Base-by-base conservation (phyloP, 2,888 invertebrate genomes). In the Volucella bombylans region DNA sequence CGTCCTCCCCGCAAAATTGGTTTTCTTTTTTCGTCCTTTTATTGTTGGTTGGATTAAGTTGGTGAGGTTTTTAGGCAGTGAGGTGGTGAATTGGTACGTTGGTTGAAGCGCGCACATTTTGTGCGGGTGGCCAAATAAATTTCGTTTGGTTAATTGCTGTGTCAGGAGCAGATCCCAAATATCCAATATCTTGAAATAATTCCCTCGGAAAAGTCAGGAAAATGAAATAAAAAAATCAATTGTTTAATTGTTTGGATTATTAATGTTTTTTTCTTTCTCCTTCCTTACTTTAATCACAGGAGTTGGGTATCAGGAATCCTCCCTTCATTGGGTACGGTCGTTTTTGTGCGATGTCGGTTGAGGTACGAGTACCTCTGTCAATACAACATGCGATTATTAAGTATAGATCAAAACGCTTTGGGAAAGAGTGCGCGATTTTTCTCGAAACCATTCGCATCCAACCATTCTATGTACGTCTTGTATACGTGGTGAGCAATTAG, bases 191-290 rank as follows among this genome's bases (percentile, higher is more conserved):
- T 69, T 52, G 49, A 72, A 47, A 54, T 50, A 64, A 65, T 71
- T 39, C 71, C 39, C 38, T 18, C 18, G 23, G 61, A 61, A 62
- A 77, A 38, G 59, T 45, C 57, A 49, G 43, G 52, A 52, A 61
- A 52, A 59, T 1, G 43, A 73, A 73, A 57, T 65, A 73, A 74
- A 52, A n/a, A 74, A 74, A 74, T 62, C 74, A 62, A 68, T 74
- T 80, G 67, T 68, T 80, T 80, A 80, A 74, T 80, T 78, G 69
- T 65, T 82, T 23, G 77, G 72, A 82, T 82, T 78, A 71, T 77
- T 77, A 71, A 81, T 77, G 59, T 39, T 31, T 54, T 73, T 65
- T 15, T 71, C 23, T 3, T 55, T 49, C n/a, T 61, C 41, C 23
- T 39, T 52, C 15, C 1, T 45, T 3, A 49, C 10, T 2, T 18